Evolutionary conservation across 2,113 vertebrate species (phyloP).

Genomic region (Daphoenositta chrysoptera): DNA sequence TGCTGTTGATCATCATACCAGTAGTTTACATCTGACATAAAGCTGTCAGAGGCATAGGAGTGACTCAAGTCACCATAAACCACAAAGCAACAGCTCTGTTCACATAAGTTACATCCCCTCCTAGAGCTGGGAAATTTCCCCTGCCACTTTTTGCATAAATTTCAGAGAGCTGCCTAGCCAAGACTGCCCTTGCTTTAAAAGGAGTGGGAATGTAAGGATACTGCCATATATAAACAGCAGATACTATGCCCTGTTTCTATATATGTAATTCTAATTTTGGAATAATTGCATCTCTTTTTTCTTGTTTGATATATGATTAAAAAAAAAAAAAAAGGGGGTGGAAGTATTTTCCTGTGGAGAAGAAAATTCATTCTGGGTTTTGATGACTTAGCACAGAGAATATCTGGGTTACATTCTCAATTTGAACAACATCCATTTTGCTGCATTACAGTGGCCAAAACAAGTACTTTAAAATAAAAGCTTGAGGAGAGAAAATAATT

Average conservation of each 20-base stretch:
- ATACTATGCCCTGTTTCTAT: background rate
- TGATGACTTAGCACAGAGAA: background rate
- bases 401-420: constrained; percentile 23
- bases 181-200: constrained; percentile 25
- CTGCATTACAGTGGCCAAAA: background rate
- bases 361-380: constrained; percentile 23
- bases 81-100: constrained; percentile 35
- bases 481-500: background rate
- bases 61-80: background rate
- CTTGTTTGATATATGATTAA: background rate
- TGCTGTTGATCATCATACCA: constrained; percentile 26
- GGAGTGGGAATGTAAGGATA: background rate
- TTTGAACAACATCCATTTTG: constrained; percentile 46
- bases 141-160: constrained; percentile 1
- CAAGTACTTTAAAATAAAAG: background rate
- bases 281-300: background rate
- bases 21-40: constrained; percentile 19
- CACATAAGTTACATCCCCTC: background rate
- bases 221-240: constrained; percentile 1
- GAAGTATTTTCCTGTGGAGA: background rate
- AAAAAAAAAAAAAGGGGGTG: background rate
- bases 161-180: constrained; percentile 16
- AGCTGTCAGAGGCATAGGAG: background rate
- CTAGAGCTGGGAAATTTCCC: background rate
- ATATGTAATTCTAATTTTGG: background rate